A percentile compares a stretch with the other conserved stretches of the same genome.
These are phyloP conservation scores for Eretmochelys imbricata DNA, from an alignment of 2,113 vertebrate genomes.

Conservation along the genomic window DNA sequence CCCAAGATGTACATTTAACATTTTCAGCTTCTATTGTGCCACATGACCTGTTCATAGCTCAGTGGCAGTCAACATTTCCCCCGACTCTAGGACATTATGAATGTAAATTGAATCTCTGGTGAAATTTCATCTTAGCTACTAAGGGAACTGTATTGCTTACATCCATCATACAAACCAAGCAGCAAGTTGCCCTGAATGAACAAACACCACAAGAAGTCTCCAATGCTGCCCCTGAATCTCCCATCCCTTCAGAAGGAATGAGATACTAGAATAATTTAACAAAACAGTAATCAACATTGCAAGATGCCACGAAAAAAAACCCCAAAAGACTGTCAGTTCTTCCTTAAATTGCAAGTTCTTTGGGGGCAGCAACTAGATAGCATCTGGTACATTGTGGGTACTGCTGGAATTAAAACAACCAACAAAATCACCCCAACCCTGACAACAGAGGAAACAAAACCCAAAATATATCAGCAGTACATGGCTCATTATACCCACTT, in stretches of 20 bases:
- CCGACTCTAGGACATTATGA: not conserved
- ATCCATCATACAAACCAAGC: constrained; percentile 27
- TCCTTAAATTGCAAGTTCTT: not conserved
- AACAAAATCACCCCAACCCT: not conserved
- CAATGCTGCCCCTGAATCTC: not conserved
- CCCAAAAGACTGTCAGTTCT: not conserved
- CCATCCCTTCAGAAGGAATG: not conserved
- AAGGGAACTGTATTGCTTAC: not conserved
- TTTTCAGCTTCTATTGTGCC: not conserved
- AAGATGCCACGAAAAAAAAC: not conserved
- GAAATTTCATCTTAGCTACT: constrained; percentile 25
- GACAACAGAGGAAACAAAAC: not conserved
- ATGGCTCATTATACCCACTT: not conserved
- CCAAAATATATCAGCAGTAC: constrained; percentile 12
- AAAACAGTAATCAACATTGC: not conserved
- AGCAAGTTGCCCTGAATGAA: constrained; percentile 55
- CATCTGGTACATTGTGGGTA: not conserved
- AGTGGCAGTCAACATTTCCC: not conserved
- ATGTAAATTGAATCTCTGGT: not conserved
- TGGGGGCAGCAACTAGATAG: not conserved
- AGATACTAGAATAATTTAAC: not conserved
- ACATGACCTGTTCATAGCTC: not conserved
- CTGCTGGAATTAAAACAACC: fast-evolving
- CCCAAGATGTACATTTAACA: not conserved
- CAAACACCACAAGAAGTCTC: constrained; percentile 22